Conservation (phyloP, 2,888 invertebrate species). For the Morpho achilles region DNA sequence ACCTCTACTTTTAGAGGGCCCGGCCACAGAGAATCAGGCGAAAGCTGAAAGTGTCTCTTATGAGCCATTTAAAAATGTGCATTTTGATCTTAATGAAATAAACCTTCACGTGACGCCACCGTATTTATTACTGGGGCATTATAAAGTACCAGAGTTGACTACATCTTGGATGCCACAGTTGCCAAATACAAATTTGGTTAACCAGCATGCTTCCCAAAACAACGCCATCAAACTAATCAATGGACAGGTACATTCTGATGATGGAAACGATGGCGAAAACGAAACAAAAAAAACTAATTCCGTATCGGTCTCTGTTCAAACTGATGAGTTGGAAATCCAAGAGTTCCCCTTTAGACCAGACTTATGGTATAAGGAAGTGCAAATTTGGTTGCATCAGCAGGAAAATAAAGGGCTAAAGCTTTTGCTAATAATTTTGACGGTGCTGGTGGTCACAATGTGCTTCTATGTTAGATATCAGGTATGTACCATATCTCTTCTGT, state of each 20-base stretch:
- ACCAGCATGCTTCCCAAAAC: conserved; percentile 42
- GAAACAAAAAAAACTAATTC: conserved; percentile 65
- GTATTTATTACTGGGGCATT: conserved; percentile 81
- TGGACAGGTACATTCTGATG: conserved; percentile 54
- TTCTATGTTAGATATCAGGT: conserved; percentile 88
- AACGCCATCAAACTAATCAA: conserved; percentile 58
- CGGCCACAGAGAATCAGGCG: conserved; percentile 51
- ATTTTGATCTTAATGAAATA: conserved; percentile 64
- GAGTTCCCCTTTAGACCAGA: conserved; percentile 58
- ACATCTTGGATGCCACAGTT: conserved; percentile 66
- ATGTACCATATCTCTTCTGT: conserved; percentile 32
- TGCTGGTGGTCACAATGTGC: conserved; percentile 85
- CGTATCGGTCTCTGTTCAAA: conserved; percentile 78
- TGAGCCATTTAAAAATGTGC: conserved; percentile 72
- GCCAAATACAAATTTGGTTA: conserved; percentile 55
- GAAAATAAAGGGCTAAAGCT: conserved; percentile 87
- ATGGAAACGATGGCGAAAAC: conserved; percentile 60
- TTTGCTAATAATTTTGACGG: conserved; percentile 82
- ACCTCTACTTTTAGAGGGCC: conserved; percentile 87
- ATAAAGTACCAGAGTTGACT: conserved; percentile 83
- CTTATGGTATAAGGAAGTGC: conserved; percentile 63
- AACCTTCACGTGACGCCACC: conserved; percentile 66
- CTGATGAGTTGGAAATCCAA: conserved; percentile 73
- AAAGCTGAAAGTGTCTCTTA: conserved; percentile 51
- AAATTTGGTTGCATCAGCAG: conserved; percentile 85